Evolutionary conservation across 2,113 vertebrate genomes (phyloP).

Genomic region (Maccullochella peelii): DNA sequence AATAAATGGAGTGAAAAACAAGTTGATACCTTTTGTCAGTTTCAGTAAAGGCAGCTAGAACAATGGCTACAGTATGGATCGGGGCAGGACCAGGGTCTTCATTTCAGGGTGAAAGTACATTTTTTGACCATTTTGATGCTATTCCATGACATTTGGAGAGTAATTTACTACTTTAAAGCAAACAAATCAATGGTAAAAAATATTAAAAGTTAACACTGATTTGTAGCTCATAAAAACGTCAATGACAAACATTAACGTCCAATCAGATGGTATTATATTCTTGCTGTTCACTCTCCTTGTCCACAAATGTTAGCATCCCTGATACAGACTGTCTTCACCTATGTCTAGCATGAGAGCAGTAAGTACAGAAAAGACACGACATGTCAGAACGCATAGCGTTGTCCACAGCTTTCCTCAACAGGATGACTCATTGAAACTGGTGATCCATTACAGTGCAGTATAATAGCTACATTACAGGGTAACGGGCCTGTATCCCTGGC

Average conservation of each 20-base stretch:
- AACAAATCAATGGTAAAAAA: not conserved
- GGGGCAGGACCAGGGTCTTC: not conserved
- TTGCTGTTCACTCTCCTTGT: not conserved
- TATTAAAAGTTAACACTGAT: not conserved
- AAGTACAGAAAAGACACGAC: slow-evolving; percentile 23
- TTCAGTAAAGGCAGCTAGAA: slow-evolving; percentile 14
- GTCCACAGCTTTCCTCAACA: not conserved
- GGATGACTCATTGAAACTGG: not conserved
- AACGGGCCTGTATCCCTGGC: slow-evolving; percentile 21
- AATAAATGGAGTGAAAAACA: not conserved
- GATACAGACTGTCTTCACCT: not conserved
- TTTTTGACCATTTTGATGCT: not conserved
- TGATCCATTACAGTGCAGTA: slow-evolving; percentile 41
- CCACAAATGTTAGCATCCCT: slow-evolving; percentile 16
- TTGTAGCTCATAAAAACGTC: not conserved
- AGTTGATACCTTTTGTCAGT: not conserved
- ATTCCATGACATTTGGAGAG: not conserved
- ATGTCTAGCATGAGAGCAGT: not conserved
- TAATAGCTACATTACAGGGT: slow-evolving; percentile 48
- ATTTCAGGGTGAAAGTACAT: not conserved
- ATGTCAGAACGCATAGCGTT: not conserved
- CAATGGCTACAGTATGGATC: not conserved
- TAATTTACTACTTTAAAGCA: not conserved
- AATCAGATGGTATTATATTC: not conserved
- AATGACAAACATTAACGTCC: slow-evolving; percentile 12